Percentiles rank a stretch among this genome's conserved stretches.
Conservation (phyloP, 37 sponge, comb jelly and placozoan species). For the Cliona cf. orientalis region DNA sequence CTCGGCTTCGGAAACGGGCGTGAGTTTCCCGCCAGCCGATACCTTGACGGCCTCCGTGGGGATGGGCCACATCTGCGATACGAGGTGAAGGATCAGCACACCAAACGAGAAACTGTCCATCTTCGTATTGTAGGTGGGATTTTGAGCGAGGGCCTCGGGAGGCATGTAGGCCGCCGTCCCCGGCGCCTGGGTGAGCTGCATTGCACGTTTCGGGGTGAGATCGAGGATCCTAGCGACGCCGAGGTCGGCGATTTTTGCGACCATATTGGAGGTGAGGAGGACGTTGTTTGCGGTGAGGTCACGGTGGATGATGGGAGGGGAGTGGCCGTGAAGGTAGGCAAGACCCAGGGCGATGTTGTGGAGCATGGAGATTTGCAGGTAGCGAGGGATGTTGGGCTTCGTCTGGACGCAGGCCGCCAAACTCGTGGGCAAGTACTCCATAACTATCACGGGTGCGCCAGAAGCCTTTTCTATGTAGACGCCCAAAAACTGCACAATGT, state of each 20-base stretch:
- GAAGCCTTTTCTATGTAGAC: constrained; percentile 20
- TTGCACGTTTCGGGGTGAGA: constrained; percentile 8
- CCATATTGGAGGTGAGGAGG: constrained; percentile 57
- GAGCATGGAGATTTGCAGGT: constrained; percentile 55
- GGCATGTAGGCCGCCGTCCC: constrained; percentile 56
- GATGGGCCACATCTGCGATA: constrained; percentile 47
- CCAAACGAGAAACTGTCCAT: constrained; percentile 58
- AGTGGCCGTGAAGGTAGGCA: constrained; percentile 52
- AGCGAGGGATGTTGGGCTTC: constrained; percentile 38
- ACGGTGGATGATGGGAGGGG: constrained; percentile 63
- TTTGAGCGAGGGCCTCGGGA: constrained; percentile 32
- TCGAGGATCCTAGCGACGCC: constrained; percentile 48
- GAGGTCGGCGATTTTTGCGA: constrained; percentile 66
- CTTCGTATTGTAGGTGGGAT: constrained; percentile 34
- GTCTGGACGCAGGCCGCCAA: constrained; percentile 33
- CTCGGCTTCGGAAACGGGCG: constrained; percentile 38
- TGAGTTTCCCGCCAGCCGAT: constrained; percentile 4
- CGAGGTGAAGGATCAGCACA: constrained; percentile 40
- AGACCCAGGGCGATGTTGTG: constrained; percentile 50
- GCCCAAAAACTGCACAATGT: constrained; percentile 64
- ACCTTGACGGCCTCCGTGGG: constrained; percentile 33
- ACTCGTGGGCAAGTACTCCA: constrained; percentile 62
- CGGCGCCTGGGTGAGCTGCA: constrained; percentile 40
- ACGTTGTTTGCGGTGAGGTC: constrained; percentile 69
- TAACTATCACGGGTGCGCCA: constrained; percentile 34